A percentile compares a stretch with the other conserved stretches of the same genome.
Conservation (phyloP, 92 coral and sea anemone species). For the Zoanthus gigantus region DNA sequence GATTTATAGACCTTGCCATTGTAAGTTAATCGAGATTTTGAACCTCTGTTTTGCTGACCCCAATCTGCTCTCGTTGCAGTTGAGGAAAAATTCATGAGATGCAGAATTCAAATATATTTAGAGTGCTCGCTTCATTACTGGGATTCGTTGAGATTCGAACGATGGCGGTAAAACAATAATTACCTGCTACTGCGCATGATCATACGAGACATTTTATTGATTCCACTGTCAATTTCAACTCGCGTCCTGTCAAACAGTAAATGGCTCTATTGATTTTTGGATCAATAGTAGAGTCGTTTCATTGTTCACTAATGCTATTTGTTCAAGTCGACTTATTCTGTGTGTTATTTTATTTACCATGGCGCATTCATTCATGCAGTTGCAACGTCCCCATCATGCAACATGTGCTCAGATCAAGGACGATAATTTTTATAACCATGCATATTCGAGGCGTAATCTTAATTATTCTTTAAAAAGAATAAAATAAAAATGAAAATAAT, state of each 20-base stretch:
- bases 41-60: constrained; percentile 46
- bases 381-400: too few relatives aligned
- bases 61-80: constrained; percentile 55
- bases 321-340: constrained; percentile 3
- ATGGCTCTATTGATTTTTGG: constrained; percentile 18
- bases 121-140: constrained; percentile 37
- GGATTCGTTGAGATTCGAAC: constrained; percentile 85
- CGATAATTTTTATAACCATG: background rate
- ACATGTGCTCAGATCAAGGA: background rate
- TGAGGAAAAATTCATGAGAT: constrained; percentile 88
- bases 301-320: constrained; percentile 40
- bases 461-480: background rate
- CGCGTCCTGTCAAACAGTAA: constrained; percentile 77
- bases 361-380: background rate
- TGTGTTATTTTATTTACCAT: constrained; percentile 31
- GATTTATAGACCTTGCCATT: constrained; percentile 71
- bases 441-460: background rate
- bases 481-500: background rate
- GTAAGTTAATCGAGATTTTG: constrained; percentile 50
- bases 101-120: constrained; percentile 72
- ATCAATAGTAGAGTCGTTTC: constrained; percentile 13
- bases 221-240: constrained; percentile 48
- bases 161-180: constrained; percentile 92
- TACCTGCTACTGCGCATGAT: constrained; percentile 72
- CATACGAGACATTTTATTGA: background rate